Conservation (phyloP, 2,113 vertebrate species). For the Tupaia chinensis region DNA sequence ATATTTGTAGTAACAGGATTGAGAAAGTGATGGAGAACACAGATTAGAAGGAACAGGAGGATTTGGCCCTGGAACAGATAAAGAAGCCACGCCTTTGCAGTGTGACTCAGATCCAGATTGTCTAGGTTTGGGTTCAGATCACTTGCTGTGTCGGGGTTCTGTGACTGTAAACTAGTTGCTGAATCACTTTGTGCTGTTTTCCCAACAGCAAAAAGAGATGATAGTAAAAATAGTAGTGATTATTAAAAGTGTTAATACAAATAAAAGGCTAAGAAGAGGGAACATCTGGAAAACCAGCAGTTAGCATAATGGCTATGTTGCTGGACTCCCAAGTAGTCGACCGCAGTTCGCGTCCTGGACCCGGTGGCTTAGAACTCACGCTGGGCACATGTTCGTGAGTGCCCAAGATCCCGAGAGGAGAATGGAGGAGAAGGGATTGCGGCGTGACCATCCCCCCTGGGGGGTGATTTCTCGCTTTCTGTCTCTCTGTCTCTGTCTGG, state of each 20-base stretch:
- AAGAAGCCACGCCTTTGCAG: not conserved
- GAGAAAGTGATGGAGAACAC: not conserved
- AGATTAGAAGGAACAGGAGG: not conserved
- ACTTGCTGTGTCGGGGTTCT: not conserved
- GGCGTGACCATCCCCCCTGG: too few relatives aligned
- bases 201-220: not conserved
- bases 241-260: slow-evolving; percentile 9
- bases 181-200: not conserved
- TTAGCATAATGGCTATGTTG: too few relatives aligned
- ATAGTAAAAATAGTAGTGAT: not conserved
- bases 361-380: too few relatives aligned
- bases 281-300: not conserved
- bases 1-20: not conserved
- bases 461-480: too few relatives aligned
- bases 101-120: not conserved
- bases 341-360: too few relatives aligned
- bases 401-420: too few relatives aligned
- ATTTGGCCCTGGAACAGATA: too few relatives aligned
- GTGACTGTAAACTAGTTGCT: not conserved
- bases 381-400: too few relatives aligned
- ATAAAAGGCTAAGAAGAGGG: not conserved
- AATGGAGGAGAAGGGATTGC: too few relatives aligned
- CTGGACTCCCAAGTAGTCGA: too few relatives aligned
- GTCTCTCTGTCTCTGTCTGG: too few relatives aligned
- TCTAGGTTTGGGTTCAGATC: not conserved